These are phyloP conservation scores for Pagrus major DNA, from an alignment of 2,113 vertebrate genomes.

Conservation along the genomic window DNA sequence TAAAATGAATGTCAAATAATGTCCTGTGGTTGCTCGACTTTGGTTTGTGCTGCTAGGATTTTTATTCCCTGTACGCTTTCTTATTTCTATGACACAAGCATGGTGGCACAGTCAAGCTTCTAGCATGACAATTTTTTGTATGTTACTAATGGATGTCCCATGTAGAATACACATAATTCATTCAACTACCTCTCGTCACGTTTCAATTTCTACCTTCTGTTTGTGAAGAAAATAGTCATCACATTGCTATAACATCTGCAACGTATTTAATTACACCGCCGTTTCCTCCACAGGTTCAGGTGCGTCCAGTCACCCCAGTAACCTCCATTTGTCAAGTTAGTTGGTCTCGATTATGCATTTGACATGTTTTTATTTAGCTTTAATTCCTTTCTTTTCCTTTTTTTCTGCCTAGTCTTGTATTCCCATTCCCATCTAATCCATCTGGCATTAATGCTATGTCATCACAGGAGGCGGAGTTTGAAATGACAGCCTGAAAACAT, in stretches of 20 bases:
- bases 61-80: neutral
- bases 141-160: constrained; percentile 79
- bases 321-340: constrained; percentile 97
- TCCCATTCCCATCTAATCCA: constrained; percentile 86
- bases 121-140: constrained; percentile 75
- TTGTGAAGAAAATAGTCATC: constrained; percentile 81
- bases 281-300: constrained; percentile 96
- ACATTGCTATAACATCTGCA: constrained; percentile 82
- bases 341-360: constrained; percentile 95
- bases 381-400: constrained; percentile 81
- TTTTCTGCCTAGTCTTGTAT: constrained; percentile 85
- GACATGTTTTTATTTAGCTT: constrained; percentile 85
- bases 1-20: constrained; percentile 28
- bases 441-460: constrained; percentile 87
- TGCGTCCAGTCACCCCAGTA: constrained; percentile 94
- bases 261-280: constrained; percentile 88
- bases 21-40: neutral
- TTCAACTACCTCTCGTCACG: constrained; percentile 48
- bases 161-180: constrained; percentile 55
- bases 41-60: constrained; percentile 26
- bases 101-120: constrained; percentile 62
- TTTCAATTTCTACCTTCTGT: constrained; percentile 61
- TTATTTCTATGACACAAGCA: constrained; percentile 47
- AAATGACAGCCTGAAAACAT: constrained; percentile 84
- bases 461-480: constrained; percentile 89